phyloP scores from a whole-genome alignment of 1,140 invertebrate genomes.

The Polyergus mexicanus region DNA sequence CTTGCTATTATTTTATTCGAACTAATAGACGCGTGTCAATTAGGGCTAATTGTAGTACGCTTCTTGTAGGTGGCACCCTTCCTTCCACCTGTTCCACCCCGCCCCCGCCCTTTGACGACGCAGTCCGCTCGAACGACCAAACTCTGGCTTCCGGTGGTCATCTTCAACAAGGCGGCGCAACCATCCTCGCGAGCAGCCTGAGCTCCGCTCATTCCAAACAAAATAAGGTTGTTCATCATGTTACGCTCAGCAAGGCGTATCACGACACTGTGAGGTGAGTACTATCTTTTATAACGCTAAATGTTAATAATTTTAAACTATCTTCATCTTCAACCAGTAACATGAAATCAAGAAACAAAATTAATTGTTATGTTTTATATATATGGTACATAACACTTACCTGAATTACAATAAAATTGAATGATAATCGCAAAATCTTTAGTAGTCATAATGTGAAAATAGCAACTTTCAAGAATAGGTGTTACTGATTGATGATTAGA shows the following conservation, averaged over 20 bases:
- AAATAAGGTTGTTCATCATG: slow-evolving; percentile 83
- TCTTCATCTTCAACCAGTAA: slow-evolving; percentile 12
- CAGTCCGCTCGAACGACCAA: slow-evolving; percentile 87
- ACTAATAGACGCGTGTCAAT: slow-evolving; percentile 60
- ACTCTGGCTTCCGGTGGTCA: slow-evolving; percentile 85
- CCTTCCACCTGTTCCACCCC: slow-evolving; percentile 93
- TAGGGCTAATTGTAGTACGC: slow-evolving; percentile 84
- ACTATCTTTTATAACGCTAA: neutral
- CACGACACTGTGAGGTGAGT: slow-evolving; percentile 85
- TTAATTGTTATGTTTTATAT: neutral
- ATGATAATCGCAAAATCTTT: neutral
- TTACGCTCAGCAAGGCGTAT: slow-evolving; percentile 83
- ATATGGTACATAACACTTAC: neutral
- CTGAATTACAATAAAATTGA: neutral
- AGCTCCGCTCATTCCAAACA: slow-evolving; percentile 79
- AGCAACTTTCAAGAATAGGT: neutral
- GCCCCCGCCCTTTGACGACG: slow-evolving; percentile 95
- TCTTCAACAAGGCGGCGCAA: slow-evolving; percentile 75
- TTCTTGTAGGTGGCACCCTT: slow-evolving; percentile 87
- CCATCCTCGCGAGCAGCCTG: slow-evolving; percentile 80
- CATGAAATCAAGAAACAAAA: neutral
- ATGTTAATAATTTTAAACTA: neutral
- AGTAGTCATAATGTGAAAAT: neutral
- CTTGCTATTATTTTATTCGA: neutral
- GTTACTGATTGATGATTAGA: slow-evolving; percentile 14